phyloP scores from a whole-genome alignment of 1,140 invertebrate genomes.

The Lordiphosa clarofinis region DNA sequence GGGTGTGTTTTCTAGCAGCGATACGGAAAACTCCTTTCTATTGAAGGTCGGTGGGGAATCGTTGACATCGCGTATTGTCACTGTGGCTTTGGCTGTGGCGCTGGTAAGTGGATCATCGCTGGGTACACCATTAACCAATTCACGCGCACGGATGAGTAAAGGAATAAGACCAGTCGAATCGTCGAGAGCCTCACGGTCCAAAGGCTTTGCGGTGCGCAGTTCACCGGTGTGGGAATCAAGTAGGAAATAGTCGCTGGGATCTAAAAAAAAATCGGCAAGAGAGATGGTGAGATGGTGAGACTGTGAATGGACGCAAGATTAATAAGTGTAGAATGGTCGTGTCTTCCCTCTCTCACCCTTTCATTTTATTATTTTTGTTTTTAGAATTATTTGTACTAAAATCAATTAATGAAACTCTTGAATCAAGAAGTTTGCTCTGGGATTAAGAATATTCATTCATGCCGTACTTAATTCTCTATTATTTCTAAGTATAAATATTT shows the following conservation, averaged over 20 bases:
- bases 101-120: conserved; percentile 85
- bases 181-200: conserved; percentile 90
- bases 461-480: too few relatives aligned
- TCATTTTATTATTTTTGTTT: too few relatives aligned
- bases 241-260: conserved; percentile 92
- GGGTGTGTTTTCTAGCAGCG: conserved; percentile 90
- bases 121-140: conserved; percentile 86
- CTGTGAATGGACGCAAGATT: too few relatives aligned
- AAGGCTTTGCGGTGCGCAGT: conserved; percentile 88
- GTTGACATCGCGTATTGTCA: conserved; percentile 95
- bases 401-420: too few relatives aligned
- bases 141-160: conserved; percentile 86
- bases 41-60: conserved; percentile 94
- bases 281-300: not conserved
- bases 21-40: conserved; percentile 88
- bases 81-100: conserved; percentile 86
- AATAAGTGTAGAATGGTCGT: too few relatives aligned
- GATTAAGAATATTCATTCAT: too few relatives aligned
- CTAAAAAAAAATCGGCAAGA: conserved; percentile 79
- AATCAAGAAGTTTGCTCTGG: too few relatives aligned
- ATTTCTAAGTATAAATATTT: too few relatives aligned
- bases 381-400: too few relatives aligned
- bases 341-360: too few relatives aligned
- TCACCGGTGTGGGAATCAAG: conserved; percentile 89
- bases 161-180: conserved; percentile 89